A percentile compares a stretch with the other conserved stretches of the same genome.
phyloP scores from a whole-genome alignment of 2,888 invertebrate species.

The Cabera pusaria region DNA sequence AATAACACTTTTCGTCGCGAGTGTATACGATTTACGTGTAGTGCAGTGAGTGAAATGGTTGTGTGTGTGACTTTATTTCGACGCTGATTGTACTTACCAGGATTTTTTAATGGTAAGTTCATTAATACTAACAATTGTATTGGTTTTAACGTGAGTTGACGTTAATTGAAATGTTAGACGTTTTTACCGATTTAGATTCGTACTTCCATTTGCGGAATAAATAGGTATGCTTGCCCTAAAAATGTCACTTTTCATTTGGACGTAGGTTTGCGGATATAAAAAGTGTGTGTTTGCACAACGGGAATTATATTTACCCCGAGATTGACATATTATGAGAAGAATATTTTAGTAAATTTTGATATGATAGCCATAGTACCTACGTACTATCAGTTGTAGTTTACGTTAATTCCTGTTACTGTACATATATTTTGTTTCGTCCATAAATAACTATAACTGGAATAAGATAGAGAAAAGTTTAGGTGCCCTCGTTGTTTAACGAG shows the following conservation, averaged over 20 bases:
- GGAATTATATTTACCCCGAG: constrained; percentile 11
- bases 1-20: constrained; percentile 35
- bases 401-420: too few species aligned
- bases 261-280: constrained; percentile 17
- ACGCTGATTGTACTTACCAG: constrained; percentile 42
- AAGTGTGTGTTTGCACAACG: background rate
- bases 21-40: constrained; percentile 46
- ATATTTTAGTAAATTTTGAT: too few species aligned
- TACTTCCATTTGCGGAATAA: constrained; percentile 12
- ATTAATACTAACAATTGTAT: background rate
- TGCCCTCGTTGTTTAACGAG: too few species aligned
- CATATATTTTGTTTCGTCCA: too few species aligned
- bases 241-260: constrained; percentile 29
- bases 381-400: too few species aligned
- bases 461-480: too few species aligned
- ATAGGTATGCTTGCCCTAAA: constrained; percentile 22
- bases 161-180: background rate
- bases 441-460: too few species aligned
- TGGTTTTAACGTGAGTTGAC: too few species aligned
- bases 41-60: constrained; percentile 46
- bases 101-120: constrained; percentile 63
- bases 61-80: constrained; percentile 51
- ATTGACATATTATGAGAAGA: too few species aligned
- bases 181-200: constrained; percentile 17
- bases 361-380: too few species aligned